A percentile compares a stretch with the other conserved stretches of the same genome.
Conservation (phyloP, 2,113 vertebrate species). For the Rhabdornis inornatus region DNA sequence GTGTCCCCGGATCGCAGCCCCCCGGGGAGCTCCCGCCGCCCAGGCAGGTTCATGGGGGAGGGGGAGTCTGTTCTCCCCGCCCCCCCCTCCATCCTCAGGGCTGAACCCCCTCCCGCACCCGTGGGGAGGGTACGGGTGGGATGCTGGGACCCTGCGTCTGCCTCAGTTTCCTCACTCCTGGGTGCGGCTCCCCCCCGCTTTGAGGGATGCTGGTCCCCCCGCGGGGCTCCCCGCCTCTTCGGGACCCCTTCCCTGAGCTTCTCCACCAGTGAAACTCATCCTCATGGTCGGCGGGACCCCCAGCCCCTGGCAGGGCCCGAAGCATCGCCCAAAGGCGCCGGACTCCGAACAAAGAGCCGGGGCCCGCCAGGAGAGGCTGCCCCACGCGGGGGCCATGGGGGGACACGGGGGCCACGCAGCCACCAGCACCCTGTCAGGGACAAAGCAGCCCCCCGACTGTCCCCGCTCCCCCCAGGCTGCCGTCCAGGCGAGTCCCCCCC, state of each 20-base stretch:
- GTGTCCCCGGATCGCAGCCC: not conserved
- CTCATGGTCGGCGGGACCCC: not conserved
- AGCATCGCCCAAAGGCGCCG: not conserved
- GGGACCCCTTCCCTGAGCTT: not conserved
- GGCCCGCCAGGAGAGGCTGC: not conserved
- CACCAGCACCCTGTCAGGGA: not conserved
- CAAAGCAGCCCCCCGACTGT: not conserved
- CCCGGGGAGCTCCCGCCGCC: not conserved
- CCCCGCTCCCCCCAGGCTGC: not conserved
- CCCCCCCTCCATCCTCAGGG: not conserved
- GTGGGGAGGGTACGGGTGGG: not conserved
- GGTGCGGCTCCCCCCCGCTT: not conserved
- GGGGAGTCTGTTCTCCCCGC: not conserved
- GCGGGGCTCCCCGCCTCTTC: not conserved
- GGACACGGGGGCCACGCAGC: not conserved
- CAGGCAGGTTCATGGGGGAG: not conserved
- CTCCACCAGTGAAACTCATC: not conserved
- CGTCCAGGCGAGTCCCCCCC: not conserved
- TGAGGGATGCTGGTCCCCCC: not conserved
- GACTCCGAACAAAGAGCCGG: constrained; percentile 31
- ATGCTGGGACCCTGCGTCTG: not conserved
- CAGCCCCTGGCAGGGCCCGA: not conserved
- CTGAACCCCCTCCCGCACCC: not conserved
- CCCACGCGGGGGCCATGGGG: not conserved
- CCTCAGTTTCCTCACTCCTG: not conserved